Base-by-base conservation (phyloP, 1,140 invertebrate genomes). In the Ephestia elutella region DNA sequence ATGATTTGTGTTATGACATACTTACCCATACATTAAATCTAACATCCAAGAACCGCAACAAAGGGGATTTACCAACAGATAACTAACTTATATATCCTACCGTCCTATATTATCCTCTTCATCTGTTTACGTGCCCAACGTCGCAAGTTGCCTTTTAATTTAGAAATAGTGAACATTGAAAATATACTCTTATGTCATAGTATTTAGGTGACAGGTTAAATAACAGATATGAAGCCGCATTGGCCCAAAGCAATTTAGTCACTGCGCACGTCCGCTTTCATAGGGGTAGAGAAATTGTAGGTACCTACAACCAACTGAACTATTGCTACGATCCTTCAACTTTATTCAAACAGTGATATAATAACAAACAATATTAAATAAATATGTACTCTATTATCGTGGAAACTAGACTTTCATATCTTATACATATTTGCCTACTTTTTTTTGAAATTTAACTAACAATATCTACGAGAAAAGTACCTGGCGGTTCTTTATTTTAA, bases 41-140 rank as follows among this genome's bases (percentile, higher is more conserved):
- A n/a, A 9, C 1, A 17, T 44, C 13, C 13, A 44, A 44, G 38
- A 32, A 44, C 38, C 38, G 38, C 38, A 44, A 44, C 38, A 44
- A 44, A 44, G 38, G 38, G 38, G 38, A 44, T 44, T 44, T 44
- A 44, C 38, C 38, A 44, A 44, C 38, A 44, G 38, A 44, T 44
- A 44, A 44, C 38, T 44, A 44, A 44, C 38, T 44, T 15, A 44
- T 44, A 44, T 15, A 44, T 44, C 38, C 15, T 17, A 2, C 38
- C 5, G 38, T 44, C 10, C 38, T 15, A 44, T 44, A 44, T 44
- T 17, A 44, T 44, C 5, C 38, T 44, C 38, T 17, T 44, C 38
- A 13, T 44, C 38, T 44, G 15, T 44, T 44, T 44, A 44, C 38
- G 38, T 44, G 38, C 38, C 38, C 38, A 44, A 44, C 15, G 38